Evolutionary conservation across 2,888 invertebrate genomes (phyloP).

Genomic region (Drosophila robusta): DNA sequence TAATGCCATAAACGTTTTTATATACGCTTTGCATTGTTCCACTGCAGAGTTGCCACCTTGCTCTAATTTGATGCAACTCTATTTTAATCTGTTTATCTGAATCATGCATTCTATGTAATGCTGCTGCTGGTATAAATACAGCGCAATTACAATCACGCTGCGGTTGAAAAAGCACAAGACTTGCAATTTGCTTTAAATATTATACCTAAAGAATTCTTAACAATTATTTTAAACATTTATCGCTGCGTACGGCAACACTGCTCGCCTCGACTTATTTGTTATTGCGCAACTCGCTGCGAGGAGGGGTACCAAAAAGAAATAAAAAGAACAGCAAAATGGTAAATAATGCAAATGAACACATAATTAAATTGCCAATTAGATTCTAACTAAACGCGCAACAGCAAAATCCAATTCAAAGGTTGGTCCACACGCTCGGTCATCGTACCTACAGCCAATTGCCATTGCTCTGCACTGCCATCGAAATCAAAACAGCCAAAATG

Average conservation of each 20-base stretch:
- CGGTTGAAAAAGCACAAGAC: slow-evolving; percentile 4
- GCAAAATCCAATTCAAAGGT: slow-evolving; percentile 78
- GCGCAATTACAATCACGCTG: slow-evolving; percentile 18
- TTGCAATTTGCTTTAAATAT: not conserved
- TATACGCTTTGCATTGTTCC: slow-evolving; percentile 42
- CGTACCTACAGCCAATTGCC: slow-evolving; percentile 67
- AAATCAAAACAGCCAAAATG: slow-evolving; percentile 34
- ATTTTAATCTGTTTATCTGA: slow-evolving; percentile 2
- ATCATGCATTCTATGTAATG: slow-evolving; percentile 27
- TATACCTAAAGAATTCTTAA: not conserved
- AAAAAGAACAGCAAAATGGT: slow-evolving; percentile 59
- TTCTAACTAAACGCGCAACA: slow-evolving; percentile 34
- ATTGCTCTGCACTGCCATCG: slow-evolving; percentile 40
- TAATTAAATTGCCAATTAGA: slow-evolving; percentile 44
- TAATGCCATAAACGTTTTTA: slow-evolving; percentile 33
- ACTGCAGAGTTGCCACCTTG: slow-evolving; percentile 44
- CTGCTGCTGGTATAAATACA: slow-evolving; percentile 8
- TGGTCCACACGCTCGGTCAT: slow-evolving; percentile 74
- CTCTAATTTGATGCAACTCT: slow-evolving; percentile 30
- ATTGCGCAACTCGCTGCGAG: slow-evolving; percentile 75
- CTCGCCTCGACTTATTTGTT: slow-evolving; percentile 41
- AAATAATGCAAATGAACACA: slow-evolving; percentile 62
- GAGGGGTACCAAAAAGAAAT: slow-evolving; percentile 13
- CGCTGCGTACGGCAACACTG: slow-evolving; percentile 45
- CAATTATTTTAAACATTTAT: slow-evolving; percentile 4